Evolutionary conservation across 2,797 vertebrate species (phyloP).

Genomic region (Phaenicophaeus curvirostris): DNA sequence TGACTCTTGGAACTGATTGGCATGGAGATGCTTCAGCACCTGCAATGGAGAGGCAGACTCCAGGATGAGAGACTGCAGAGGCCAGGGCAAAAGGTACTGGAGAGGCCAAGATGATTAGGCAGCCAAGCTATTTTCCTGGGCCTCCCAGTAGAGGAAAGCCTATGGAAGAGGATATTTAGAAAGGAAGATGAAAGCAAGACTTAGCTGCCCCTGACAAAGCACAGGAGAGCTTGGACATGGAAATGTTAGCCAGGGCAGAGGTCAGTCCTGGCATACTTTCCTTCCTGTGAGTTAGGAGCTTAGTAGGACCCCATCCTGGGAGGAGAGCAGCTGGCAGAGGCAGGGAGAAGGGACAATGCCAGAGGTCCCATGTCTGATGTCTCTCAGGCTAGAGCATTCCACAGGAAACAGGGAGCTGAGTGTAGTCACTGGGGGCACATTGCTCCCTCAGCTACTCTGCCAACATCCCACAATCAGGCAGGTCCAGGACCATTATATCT

Average conservation of each 20-base stretch:
- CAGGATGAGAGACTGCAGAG: background rate
- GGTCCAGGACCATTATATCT: background rate
- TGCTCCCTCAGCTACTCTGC: background rate
- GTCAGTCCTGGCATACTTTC: background rate
- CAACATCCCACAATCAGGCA: background rate
- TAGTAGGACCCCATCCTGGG: background rate
- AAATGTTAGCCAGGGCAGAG: background rate
- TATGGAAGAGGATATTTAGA: background rate
- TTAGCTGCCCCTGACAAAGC: rapidly evolving
- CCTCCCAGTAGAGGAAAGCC: background rate
- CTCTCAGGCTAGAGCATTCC: background rate
- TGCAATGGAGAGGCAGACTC: background rate
- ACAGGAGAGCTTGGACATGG: background rate
- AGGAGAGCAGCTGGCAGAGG: rapidly evolving
- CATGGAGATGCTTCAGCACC: background rate
- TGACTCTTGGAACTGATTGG: background rate
- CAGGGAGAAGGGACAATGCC: background rate
- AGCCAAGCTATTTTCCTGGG: background rate
- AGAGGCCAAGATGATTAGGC: background rate
- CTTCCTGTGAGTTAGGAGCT: background rate
- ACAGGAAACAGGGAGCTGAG: background rate
- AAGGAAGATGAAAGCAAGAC: background rate
- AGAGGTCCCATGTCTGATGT: background rate
- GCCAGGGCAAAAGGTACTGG: background rate
- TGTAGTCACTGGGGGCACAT: rapidly evolving